Conservation (phyloP, 2,113 vertebrate genomes). For the Cricetomys ansorgei region DNA sequence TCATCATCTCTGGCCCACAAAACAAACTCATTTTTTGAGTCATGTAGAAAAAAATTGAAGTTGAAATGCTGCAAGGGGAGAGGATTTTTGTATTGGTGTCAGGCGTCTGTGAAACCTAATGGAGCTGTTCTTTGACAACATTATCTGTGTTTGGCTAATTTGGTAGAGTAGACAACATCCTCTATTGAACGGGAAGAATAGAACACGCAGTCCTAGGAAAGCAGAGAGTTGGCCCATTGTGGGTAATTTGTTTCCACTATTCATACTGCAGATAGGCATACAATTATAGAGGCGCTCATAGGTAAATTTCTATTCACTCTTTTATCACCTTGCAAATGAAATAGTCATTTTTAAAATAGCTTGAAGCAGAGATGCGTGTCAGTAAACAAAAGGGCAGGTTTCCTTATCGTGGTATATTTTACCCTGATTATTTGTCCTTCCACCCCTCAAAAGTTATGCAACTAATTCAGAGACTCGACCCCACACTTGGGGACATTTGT, state of each 20-base stretch:
- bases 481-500: neutral
- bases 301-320: constrained; percentile 78
- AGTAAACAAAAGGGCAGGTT: constrained; percentile 77
- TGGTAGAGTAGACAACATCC: constrained; percentile 54
- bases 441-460: neutral
- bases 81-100: constrained; percentile 75
- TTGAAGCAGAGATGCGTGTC: constrained; percentile 71
- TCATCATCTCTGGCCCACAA: constrained; percentile 70
- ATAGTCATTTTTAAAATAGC: constrained; percentile 75
- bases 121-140: constrained; percentile 70
- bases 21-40: constrained; percentile 77
- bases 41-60: constrained; percentile 69
- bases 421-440: constrained; percentile 50
- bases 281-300: constrained; percentile 68
- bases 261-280: constrained; percentile 64
- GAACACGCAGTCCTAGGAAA: constrained; percentile 30
- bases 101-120: constrained; percentile 64
- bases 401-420: constrained; percentile 57
- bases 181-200: constrained; percentile 70
- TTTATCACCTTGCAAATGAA: constrained; percentile 77
- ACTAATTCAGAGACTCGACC: neutral
- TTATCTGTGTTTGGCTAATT: constrained; percentile 78
- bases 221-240: constrained; percentile 60
- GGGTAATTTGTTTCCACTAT: constrained; percentile 73
- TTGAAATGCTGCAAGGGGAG: constrained; percentile 65